Conservation (phyloP, 2,113 vertebrate genomes). For the Oryctolagus cuniculus region DNA sequence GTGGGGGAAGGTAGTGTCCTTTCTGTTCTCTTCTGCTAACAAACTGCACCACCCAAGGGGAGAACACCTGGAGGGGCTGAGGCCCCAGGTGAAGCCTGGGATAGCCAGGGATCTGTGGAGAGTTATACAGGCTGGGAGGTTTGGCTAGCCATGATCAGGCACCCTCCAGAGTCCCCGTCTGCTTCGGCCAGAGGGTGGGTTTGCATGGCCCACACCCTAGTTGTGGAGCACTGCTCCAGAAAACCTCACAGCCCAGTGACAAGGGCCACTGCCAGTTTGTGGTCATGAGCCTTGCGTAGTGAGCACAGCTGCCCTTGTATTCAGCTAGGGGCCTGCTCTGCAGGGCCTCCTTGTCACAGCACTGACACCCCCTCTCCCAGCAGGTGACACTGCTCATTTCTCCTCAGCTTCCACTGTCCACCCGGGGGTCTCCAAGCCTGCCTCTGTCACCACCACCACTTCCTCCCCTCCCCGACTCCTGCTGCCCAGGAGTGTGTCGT, state of each 20-base stretch:
- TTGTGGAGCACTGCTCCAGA: no score
- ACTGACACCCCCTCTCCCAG: background rate
- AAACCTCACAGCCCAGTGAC: background rate
- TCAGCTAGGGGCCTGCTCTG: background rate
- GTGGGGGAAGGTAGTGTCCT: background rate
- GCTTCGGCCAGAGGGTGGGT: background rate
- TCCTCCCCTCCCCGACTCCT: background rate
- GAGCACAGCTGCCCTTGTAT: no score
- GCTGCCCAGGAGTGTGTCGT: background rate
- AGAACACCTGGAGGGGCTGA: background rate
- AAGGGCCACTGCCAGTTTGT: no score
- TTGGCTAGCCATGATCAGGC: background rate
- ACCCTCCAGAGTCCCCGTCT: background rate
- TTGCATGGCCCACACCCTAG: rapidly evolving
- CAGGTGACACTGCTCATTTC: background rate
- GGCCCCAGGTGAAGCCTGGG: background rate
- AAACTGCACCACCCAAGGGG: no score
- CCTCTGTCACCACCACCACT: background rate
- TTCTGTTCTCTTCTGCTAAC: background rate
- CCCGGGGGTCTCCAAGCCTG: background rate
- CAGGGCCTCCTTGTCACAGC: no score
- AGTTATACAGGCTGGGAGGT: background rate
- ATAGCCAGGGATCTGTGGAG: background rate
- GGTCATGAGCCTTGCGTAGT: no score
- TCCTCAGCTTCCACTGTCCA: background rate